These are phyloP conservation scores for Diplosoma virens DNA, from an alignment of 23 tunicate species.

Conservation along the genomic window DNA sequence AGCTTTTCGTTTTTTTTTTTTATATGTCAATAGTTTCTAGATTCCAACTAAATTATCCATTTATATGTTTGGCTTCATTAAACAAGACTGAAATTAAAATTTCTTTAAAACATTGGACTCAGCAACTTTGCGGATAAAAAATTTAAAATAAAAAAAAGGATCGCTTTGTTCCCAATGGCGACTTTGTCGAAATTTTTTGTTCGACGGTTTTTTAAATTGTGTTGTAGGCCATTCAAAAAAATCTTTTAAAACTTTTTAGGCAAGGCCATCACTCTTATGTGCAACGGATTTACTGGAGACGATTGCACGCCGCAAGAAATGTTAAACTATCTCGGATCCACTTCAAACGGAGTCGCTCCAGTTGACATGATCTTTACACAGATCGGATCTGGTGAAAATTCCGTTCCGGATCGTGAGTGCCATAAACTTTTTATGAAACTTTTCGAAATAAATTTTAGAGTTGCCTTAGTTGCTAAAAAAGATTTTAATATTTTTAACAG, in stretches of 20 bases:
- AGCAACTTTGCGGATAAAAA: no score
- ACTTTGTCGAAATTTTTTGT: background rate
- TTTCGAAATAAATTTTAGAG: no score
- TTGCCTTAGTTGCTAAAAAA: no score
- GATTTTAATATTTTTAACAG: no score
- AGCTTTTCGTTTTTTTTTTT: background rate
- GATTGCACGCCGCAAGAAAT: slow-evolving; percentile 74
- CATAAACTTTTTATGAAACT: no score
- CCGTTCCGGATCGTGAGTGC: no score
- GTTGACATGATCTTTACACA: slow-evolving; percentile 63
- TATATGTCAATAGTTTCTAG: no score
- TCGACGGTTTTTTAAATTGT: background rate
- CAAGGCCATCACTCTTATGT: slow-evolving; percentile 71
- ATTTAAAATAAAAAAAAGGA: slow-evolving; percentile 5
- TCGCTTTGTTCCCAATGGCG: background rate
- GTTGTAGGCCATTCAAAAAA: background rate
- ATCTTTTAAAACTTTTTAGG: slow-evolving; percentile 33
- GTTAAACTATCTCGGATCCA: slow-evolving; percentile 77
- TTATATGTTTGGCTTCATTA: no score
- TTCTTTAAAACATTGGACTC: no score
- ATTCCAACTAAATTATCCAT: no score
- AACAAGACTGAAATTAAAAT: no score
- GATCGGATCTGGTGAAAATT: slow-evolving; percentile 47
- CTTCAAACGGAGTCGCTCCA: slow-evolving; percentile 92
- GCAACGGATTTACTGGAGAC: slow-evolving; percentile 88